These are phyloP conservation scores for Oscheius sp. DNA, from an alignment of 2,888 invertebrate species.

Conservation along the genomic window DNA sequence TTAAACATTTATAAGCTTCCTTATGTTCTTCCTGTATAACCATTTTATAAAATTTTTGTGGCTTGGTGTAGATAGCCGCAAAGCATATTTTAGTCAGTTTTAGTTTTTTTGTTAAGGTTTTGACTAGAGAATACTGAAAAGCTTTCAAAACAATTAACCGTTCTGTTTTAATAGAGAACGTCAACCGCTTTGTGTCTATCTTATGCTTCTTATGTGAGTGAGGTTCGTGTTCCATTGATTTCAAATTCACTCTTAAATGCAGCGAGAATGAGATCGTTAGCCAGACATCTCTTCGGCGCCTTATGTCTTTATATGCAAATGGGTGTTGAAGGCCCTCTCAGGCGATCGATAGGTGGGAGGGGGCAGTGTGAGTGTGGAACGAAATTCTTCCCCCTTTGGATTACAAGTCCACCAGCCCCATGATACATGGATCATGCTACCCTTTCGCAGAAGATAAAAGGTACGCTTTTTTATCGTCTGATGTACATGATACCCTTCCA, in stretches of 20 bases:
- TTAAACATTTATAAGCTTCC: too few relatives aligned
- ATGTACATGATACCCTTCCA: neutral
- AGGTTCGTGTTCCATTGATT: neutral
- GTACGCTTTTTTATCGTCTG: conserved; percentile 1
- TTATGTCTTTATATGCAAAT: conserved; percentile 33
- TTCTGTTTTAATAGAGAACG: too few relatives aligned
- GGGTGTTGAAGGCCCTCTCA: conserved; percentile 7
- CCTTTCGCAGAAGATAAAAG: conserved; percentile 25
- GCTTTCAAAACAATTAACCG: too few relatives aligned
- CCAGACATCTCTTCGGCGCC: conserved; percentile 7
- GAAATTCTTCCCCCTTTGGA: neutral
- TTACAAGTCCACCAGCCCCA: conserved; percentile 1
- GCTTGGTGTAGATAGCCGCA: too few relatives aligned
- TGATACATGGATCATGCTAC: conserved; percentile 30
- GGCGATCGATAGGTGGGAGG: conserved; percentile 25
- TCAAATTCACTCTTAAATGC: conserved; percentile 1
- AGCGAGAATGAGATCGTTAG: conserved; percentile 16
- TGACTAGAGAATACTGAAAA: too few relatives aligned
- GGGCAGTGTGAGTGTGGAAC: neutral
- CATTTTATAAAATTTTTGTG: too few relatives aligned
- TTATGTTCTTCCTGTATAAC: too few relatives aligned
- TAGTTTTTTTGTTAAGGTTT: too few relatives aligned
- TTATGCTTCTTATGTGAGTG: too few relatives aligned
- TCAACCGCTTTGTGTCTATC: too few relatives aligned
- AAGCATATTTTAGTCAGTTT: too few relatives aligned